These are phyloP conservation scores for Melanostoma scalare DNA, from an alignment of 2,888 invertebrate genomes.

Conservation along the genomic window DNA sequence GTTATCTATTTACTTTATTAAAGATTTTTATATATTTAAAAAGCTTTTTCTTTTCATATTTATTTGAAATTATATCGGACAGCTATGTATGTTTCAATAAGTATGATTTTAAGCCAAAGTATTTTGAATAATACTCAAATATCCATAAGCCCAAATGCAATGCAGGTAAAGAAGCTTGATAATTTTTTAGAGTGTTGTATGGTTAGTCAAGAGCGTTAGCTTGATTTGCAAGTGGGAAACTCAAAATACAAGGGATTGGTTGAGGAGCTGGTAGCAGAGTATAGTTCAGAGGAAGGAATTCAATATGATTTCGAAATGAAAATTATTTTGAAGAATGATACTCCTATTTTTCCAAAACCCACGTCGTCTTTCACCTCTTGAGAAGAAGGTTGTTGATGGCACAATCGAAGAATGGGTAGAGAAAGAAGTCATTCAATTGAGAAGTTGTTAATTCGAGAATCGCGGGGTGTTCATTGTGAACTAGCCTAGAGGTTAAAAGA, in stretches of 20 bases:
- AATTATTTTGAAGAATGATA: background rate
- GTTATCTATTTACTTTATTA: too few relatives aligned
- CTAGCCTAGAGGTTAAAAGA: too few relatives aligned
- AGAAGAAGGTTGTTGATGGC: slow-evolving; percentile 2
- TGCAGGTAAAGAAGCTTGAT: background rate
- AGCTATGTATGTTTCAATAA: too few relatives aligned
- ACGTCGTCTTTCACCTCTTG: slow-evolving; percentile 14
- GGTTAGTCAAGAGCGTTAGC: background rate
- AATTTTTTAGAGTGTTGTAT: background rate
- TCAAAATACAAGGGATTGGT: background rate
- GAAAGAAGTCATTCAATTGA: background rate
- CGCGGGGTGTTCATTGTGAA: too few relatives aligned
- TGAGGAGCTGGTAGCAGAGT: background rate
- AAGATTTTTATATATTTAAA: too few relatives aligned
- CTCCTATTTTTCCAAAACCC: slow-evolving; percentile 7
- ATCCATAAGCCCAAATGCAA: too few relatives aligned
- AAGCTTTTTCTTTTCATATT: too few relatives aligned
- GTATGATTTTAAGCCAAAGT: too few relatives aligned
- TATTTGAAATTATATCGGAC: too few relatives aligned
- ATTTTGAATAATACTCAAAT: too few relatives aligned
- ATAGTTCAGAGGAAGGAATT: too few relatives aligned
- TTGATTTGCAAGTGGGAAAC: slow-evolving; percentile 5
- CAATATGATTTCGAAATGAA: slow-evolving; percentile 3
- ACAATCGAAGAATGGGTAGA: slow-evolving; percentile 37
- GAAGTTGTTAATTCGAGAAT: background rate